Evolutionary conservation across 2,113 vertebrate genomes (phyloP), one percentile per base, ranked within the genome.

Genomic region (Hepsetus odoe): DNA sequence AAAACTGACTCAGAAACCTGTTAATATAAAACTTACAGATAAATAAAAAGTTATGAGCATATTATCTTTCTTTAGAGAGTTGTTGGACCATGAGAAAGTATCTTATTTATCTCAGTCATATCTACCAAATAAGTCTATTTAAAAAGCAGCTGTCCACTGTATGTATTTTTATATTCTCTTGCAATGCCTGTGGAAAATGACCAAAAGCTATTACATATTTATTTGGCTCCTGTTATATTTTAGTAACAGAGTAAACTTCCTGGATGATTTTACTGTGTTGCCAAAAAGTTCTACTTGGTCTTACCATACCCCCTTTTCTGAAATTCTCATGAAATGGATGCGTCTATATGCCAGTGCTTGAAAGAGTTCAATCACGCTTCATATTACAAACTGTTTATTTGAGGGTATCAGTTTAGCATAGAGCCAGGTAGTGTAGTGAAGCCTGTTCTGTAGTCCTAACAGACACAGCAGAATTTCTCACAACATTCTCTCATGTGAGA

Each of bases 401-500:
- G 14, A 61, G 2, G 18, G 14, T 33, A 68, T 28, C 66, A 46
- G 28, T n/a, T 35, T 13, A 62, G 32, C 8, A 20, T 32, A 18
- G 58, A 49, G 53, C 26, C 35, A 68, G 35, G 40, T 55, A 58
- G 74, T 35, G 40, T 68, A 40, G 51, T 14, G 35, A 14, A 53
- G 68, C 51, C 58, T 3, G 22, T 38, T 62, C 44, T 42, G 40
- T 18, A 14, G 53, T 44, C 32, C 58, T 42, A 30, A 61, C 46
- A 72, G 44, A 53, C 40, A 22, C 33, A 22, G 44, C 32, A 51
- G 49, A 38, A 38, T 53, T 58, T 67, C 22, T 67, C 59, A 74
- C 30, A 61, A 38, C 67, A 76, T 9, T 24, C 24, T 71, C 30
- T 75, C 28, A 16, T 62, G 32, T 75, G 73, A 56, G 73, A 71